Percentiles rank a stretch among this genome's conserved stretches.
Evolutionary conservation across 2,797 vertebrate species (phyloP).

Genomic region (Acanthurus tractus): DNA sequence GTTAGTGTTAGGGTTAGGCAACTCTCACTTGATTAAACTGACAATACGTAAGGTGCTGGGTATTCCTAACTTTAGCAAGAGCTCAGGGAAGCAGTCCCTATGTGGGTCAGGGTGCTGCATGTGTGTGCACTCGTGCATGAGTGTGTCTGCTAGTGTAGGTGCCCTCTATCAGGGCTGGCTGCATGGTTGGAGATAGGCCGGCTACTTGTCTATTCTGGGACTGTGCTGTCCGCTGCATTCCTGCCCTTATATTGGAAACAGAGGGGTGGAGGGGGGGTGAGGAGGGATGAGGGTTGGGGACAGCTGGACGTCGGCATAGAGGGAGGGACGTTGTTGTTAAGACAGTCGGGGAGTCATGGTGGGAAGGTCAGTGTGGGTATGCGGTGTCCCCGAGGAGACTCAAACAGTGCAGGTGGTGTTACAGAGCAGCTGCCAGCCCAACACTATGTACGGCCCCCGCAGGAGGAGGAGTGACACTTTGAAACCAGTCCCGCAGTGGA

Average conservation of each 20-base stretch:
- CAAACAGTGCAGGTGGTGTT: slow-evolving; percentile 74
- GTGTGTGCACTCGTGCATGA: slow-evolving; percentile 28
- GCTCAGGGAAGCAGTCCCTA: slow-evolving; percentile 12
- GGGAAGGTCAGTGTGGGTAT: slow-evolving; percentile 71
- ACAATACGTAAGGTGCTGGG: slow-evolving; percentile 39
- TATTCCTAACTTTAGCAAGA: slow-evolving; percentile 23
- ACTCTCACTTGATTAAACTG: slow-evolving; percentile 41
- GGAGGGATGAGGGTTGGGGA: slow-evolving; percentile 47
- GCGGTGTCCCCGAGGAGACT: slow-evolving; percentile 55
- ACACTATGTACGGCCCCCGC: slow-evolving; percentile 61
- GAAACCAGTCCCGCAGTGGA: slow-evolving; percentile 49
- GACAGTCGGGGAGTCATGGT: slow-evolving; percentile 54
- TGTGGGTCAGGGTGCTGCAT: slow-evolving; percentile 41
- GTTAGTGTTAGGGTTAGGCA: too few relatives aligned
- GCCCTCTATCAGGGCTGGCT: slow-evolving; percentile 70
- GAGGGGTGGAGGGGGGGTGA: slow-evolving; percentile 1
- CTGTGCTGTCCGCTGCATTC: slow-evolving; percentile 74
- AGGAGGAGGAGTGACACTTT: slow-evolving; percentile 58
- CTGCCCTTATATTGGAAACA: slow-evolving; percentile 80
- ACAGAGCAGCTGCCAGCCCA: slow-evolving; percentile 86
- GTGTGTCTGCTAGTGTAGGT: slow-evolving; percentile 48
- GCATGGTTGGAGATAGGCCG: slow-evolving; percentile 55
- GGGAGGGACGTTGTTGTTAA: slow-evolving; percentile 26
- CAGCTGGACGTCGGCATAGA: slow-evolving; percentile 77
- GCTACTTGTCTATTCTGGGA: slow-evolving; percentile 81